These are phyloP conservation scores for Drosophila seclusa DNA, from an alignment of 2,888 invertebrate species.

Conservation along the genomic window DNA sequence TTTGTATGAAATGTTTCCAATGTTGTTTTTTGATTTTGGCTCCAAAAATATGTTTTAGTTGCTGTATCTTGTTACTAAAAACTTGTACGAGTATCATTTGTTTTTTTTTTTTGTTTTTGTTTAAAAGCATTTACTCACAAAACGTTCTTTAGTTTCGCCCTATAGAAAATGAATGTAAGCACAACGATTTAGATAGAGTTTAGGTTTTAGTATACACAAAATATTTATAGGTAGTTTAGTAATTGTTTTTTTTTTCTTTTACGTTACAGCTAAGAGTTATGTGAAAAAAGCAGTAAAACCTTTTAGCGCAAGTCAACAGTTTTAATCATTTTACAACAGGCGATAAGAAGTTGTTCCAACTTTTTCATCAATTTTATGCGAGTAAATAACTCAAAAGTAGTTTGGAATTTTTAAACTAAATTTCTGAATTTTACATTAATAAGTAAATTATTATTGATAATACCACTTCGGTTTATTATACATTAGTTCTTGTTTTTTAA, in stretches of 20 bases:
- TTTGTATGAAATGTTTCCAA: not conserved
- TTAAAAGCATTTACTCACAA: slow-evolving; percentile 85
- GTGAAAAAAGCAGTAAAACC: slow-evolving; percentile 6
- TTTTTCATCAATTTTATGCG: slow-evolving; percentile 6
- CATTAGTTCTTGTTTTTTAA: not conserved
- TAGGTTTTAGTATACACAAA: slow-evolving; percentile 72
- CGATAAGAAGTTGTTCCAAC: slow-evolving; percentile 11
- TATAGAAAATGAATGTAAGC: slow-evolving; percentile 85
- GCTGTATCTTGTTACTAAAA: slow-evolving; percentile 39
- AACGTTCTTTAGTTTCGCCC: slow-evolving; percentile 85
- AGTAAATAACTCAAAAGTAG: not conserved
- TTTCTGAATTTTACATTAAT: not conserved
- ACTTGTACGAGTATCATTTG: slow-evolving; percentile 42
- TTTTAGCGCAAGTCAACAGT: slow-evolving; percentile 17
- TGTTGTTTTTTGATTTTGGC: slow-evolving; percentile 25
- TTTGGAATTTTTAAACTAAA: not conserved
- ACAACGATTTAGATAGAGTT: slow-evolving; percentile 81
- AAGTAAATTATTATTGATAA: not conserved
- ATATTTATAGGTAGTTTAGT: slow-evolving; percentile 32
- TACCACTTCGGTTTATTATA: not conserved
- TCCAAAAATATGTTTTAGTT: slow-evolving; percentile 53
- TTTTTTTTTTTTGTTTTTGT: slow-evolving; percentile 53
- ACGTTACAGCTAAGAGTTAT: slow-evolving; percentile 40
- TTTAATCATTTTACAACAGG: not conserved
- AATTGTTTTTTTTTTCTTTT: slow-evolving; percentile 22